A percentile compares a stretch with the other conserved stretches of the same genome.
Conservation (phyloP, 2,797 vertebrate genomes). For the Rallus crepitans region DNA sequence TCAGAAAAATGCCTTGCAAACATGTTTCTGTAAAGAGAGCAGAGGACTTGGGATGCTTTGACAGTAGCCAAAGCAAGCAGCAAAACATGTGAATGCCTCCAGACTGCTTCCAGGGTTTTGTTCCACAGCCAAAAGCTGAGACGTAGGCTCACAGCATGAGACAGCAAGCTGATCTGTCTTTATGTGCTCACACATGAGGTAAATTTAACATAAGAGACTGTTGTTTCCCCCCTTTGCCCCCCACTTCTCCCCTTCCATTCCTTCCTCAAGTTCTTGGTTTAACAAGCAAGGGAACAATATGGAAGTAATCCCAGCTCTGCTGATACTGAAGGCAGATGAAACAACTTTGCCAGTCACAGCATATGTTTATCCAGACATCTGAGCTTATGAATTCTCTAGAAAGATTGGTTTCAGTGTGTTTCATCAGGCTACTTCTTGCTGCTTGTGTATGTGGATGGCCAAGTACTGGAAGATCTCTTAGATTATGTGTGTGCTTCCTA, state of each 20-base stretch:
- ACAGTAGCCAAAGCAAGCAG: constrained; percentile 53
- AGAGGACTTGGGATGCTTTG: not conserved
- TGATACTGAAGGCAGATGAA: constrained; percentile 16
- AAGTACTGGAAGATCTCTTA: not conserved
- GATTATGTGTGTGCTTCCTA: not conserved
- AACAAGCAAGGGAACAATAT: not conserved
- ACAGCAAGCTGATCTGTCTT: constrained; percentile 37
- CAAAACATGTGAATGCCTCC: constrained; percentile 36
- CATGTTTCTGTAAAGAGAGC: not conserved
- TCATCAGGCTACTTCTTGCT: not conserved
- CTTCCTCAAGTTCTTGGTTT: not conserved
- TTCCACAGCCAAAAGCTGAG: constrained; percentile 49
- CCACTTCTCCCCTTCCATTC: not conserved
- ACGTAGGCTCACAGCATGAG: constrained; percentile 19
- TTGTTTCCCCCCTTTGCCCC: fast-evolving
- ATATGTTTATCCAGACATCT: not conserved
- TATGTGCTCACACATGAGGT: not conserved
- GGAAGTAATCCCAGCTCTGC: not conserved
- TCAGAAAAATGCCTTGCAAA: not conserved
- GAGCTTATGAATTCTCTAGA: not conserved
- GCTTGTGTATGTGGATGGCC: not conserved
- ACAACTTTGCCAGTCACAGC: not conserved
- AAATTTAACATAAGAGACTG: not conserved
- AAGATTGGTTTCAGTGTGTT: not conserved
- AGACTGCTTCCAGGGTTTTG: constrained; percentile 44